These are phyloP conservation scores for Lipotes vexillifer DNA, from an alignment of 2,113 vertebrate genomes.

Conservation along the genomic window DNA sequence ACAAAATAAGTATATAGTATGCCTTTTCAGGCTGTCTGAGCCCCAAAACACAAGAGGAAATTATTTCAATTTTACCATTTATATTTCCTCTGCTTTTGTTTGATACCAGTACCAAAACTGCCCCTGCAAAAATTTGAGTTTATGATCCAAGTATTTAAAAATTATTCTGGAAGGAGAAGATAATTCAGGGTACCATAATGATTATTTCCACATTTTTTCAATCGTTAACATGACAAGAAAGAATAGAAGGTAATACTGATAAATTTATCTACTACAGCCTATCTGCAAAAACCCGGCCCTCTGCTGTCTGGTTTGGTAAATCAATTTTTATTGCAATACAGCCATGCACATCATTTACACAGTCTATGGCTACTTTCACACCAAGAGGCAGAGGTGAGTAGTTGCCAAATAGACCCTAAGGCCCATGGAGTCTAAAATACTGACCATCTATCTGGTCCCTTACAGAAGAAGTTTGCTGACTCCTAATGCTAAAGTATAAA, in stretches of 20 bases:
- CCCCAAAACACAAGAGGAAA: background rate
- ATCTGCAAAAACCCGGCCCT: background rate
- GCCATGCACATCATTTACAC: background rate
- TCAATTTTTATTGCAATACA: background rate
- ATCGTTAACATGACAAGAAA: background rate
- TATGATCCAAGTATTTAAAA: conserved; percentile 21
- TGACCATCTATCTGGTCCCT: background rate
- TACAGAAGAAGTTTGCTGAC: background rate
- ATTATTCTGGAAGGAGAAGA: background rate
- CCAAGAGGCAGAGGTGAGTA: background rate
- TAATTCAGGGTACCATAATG: background rate
- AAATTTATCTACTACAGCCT: background rate
- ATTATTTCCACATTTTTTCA: background rate
- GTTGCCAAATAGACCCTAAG: background rate
- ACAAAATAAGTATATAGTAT: background rate
- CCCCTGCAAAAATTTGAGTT: background rate
- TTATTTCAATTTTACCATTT: conserved; percentile 38
- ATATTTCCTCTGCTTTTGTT: background rate
- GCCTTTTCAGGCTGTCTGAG: background rate
- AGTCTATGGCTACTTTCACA: background rate
- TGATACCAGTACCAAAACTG: background rate
- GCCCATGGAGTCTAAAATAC: background rate
- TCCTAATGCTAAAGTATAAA: background rate
- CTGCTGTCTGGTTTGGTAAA: background rate
- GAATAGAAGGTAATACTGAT: background rate